These are phyloP conservation scores for Istiophorus platypterus DNA, from an alignment of 2,113 vertebrate genomes.

Conservation along the genomic window DNA sequence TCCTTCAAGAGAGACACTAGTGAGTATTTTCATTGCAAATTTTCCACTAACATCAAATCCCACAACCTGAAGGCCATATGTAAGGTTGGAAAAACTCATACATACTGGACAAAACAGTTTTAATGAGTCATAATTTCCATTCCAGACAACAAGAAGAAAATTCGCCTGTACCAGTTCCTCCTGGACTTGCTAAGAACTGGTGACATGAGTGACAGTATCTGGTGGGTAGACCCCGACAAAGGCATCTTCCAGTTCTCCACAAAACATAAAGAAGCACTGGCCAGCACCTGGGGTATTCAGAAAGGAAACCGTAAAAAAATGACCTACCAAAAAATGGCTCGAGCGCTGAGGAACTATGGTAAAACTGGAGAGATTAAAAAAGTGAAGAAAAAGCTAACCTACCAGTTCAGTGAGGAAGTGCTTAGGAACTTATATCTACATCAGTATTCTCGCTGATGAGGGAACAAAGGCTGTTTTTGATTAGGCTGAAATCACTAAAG, in stretches of 20 bases:
- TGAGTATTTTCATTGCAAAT: conserved; percentile 35
- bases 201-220: conserved; percentile 82
- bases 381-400: conserved; percentile 98
- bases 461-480: conserved; percentile 16
- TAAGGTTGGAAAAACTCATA: conserved; percentile 11
- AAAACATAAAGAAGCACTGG: conserved; percentile 97
- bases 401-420: conserved; percentile 98
- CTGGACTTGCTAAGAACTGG: conserved; percentile 84
- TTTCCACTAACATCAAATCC: background rate
- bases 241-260: conserved; percentile 99
- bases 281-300: conserved; percentile 95
- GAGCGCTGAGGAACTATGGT: conserved; percentile 97
- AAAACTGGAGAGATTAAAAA: conserved; percentile 99
- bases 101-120: background rate
- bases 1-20: conserved; percentile 70
- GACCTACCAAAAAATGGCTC: conserved; percentile 99
- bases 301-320: conserved; percentile 99
- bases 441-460: conserved; percentile 59
- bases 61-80: background rate
- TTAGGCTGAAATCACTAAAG: conserved; percentile 44
- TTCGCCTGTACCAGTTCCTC: conserved; percentile 85
- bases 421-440: conserved; percentile 87
- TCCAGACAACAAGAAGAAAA: conserved; percentile 78
- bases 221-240: conserved; percentile 96
- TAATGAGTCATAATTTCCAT: background rate